Conservation (phyloP, 1,140 invertebrate species). For the Nasonia vitripennis region DNA sequence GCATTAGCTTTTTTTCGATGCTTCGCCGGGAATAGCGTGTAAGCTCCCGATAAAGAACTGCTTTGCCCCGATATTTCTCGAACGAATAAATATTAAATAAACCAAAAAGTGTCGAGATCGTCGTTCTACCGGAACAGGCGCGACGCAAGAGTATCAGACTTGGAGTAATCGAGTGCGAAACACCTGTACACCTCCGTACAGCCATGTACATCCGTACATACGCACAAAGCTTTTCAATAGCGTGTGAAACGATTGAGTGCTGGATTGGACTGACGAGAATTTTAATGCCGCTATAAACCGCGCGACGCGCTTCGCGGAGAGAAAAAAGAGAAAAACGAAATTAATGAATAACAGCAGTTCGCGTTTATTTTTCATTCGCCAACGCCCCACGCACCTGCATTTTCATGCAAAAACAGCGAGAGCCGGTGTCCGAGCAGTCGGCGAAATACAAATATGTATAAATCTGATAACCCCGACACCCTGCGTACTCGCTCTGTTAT, state of each 20-base stretch:
- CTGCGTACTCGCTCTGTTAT: too few species aligned
- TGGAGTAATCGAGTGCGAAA: neutral
- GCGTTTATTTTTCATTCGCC: constrained; percentile 23
- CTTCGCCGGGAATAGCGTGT: neutral
- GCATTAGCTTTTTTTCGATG: neutral
- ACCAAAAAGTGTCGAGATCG: neutral
- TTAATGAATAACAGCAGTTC: constrained; percentile 10
- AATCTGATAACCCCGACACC: neutral
- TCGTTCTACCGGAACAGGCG: neutral
- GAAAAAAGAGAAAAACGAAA: too few species aligned
- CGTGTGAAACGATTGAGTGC: constrained; percentile 6
- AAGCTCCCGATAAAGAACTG: too few species aligned
- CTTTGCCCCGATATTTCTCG: neutral
- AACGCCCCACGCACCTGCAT: neutral
- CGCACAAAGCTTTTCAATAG: neutral
- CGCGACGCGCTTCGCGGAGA: neutral
- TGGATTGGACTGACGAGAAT: constrained; percentile 20
- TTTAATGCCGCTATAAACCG: constrained; percentile 3
- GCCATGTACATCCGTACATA: too few species aligned
- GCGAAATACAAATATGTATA: neutral
- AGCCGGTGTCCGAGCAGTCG: too few species aligned
- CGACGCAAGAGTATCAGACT: neutral
- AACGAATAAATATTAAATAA: neutral
- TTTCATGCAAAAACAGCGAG: neutral
- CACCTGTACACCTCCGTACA: too few species aligned